phyloP scores from a whole-genome alignment of 2,888 invertebrate genomes.

The Melanchra persicariae region DNA sequence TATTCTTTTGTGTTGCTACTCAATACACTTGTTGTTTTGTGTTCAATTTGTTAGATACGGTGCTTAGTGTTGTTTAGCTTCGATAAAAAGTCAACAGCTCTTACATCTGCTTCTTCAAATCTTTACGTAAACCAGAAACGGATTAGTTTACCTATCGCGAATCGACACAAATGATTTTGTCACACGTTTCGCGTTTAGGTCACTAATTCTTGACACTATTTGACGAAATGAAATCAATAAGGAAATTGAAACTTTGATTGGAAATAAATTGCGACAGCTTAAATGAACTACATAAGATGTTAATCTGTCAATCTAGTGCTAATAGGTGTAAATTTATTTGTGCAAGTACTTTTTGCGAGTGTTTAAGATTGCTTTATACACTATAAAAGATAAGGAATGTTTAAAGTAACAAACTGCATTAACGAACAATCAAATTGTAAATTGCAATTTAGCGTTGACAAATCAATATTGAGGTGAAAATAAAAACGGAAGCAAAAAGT shows the following conservation, averaged over 20 bases:
- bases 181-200: constrained; percentile 33
- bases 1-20: constrained; percentile 55
- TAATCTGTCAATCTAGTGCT: constrained; percentile 41
- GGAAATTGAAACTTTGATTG: constrained; percentile 35
- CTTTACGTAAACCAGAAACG: constrained; percentile 44
- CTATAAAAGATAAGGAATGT: constrained; percentile 39
- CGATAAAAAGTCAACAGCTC: constrained; percentile 34
- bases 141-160: constrained; percentile 30
- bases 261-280: constrained; percentile 40
- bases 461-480: constrained; percentile 70
- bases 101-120: constrained; percentile 22
- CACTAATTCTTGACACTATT: constrained; percentile 29
- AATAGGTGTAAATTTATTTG: constrained; percentile 43
- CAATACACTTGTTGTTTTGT: constrained; percentile 48
- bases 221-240: constrained; percentile 35
- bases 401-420: constrained; percentile 65
- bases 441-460: constrained; percentile 71
- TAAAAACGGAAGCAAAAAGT: constrained; percentile 61
- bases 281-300: constrained; percentile 31
- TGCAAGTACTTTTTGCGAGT: constrained; percentile 39
- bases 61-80: constrained; percentile 46
- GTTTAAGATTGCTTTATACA: constrained; percentile 31
- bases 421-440: constrained; percentile 64
- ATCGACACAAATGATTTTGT: constrained; percentile 41
- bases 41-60: constrained; percentile 38